Conservation (phyloP, 2,113 vertebrate genomes). For the Lycaon pictus region DNA sequence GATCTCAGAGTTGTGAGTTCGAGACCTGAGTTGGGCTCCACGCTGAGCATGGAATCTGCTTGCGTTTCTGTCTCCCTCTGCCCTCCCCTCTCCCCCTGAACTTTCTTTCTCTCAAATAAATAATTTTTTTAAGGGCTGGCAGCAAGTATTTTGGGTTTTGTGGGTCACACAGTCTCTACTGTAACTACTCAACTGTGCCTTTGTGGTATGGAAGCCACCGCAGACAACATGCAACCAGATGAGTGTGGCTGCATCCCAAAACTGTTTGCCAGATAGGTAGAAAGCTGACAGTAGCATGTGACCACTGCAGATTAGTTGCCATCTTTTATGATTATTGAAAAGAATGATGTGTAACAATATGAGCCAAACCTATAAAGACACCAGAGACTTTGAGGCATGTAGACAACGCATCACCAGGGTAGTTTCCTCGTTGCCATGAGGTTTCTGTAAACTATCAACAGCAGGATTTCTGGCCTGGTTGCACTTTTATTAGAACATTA, state of each 20-base stretch:
- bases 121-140: background rate
- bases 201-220: rapidly evolving
- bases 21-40: background rate
- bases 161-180: background rate
- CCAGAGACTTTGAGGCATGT: too few relatives aligned
- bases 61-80: background rate
- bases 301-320: too few relatives aligned
- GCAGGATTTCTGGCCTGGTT: background rate
- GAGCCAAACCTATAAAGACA: background rate
- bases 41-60: background rate
- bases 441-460: too few relatives aligned
- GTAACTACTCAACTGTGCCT: background rate
- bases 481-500: background rate
- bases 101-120: background rate
- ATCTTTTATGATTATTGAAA: background rate
- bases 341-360: background rate
- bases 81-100: background rate
- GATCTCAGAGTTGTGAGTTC: background rate
- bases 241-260: rapidly evolving
- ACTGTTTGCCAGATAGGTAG: background rate
- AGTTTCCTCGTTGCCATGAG: rapidly evolving
- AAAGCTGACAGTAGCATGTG: background rate
- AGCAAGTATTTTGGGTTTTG: background rate
- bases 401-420: background rate
- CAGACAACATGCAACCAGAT: background rate